phyloP scores from a whole-genome alignment of 1,140 invertebrate genomes.

The Pseudomyrmex flavicornis region DNA sequence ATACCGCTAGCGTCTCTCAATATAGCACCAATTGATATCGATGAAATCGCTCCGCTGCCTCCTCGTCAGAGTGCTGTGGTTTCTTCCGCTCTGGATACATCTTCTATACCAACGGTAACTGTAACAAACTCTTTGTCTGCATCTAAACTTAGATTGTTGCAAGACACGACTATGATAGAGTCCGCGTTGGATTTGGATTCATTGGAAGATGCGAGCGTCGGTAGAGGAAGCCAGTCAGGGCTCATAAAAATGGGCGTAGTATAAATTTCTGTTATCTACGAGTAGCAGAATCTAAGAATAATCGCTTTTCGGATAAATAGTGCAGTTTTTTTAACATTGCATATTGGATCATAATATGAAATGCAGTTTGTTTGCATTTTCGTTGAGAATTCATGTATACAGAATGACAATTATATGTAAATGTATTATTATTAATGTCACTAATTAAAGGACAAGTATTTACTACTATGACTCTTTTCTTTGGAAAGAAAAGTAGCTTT shows the following conservation, averaged over 20 bases:
- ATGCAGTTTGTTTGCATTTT: slow-evolving; percentile 11
- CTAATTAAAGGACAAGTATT: background rate
- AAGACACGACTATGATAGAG: slow-evolving; percentile 94
- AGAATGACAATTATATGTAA: slow-evolving; percentile 7
- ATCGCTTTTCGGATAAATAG: slow-evolving; percentile 33
- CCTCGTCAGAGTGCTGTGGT: slow-evolving; percentile 77
- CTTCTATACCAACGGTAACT: slow-evolving; percentile 75
- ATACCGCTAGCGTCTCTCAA: slow-evolving; percentile 86
- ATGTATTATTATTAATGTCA: background rate
- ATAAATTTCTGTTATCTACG: slow-evolving; percentile 62
- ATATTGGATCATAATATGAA: slow-evolving; percentile 12
- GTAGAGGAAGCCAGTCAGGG: slow-evolving; percentile 85
- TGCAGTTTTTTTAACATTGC: slow-evolving; percentile 37
- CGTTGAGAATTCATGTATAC: background rate
- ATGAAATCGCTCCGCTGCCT: slow-evolving; percentile 82
- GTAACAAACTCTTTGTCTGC: slow-evolving; percentile 85
- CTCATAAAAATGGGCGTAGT: slow-evolving; percentile 84
- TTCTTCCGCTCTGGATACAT: slow-evolving; percentile 79
- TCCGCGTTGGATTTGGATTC: slow-evolving; percentile 94
- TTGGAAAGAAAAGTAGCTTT: slow-evolving; percentile 24
- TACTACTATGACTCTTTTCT: background rate
- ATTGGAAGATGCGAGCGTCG: slow-evolving; percentile 88
- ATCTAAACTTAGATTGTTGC: slow-evolving; percentile 89
- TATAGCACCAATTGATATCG: slow-evolving; percentile 83
- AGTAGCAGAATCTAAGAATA: slow-evolving; percentile 44